These are phyloP conservation scores for Shargacucullia verbasci DNA, from an alignment of 2,888 invertebrate genomes.

Conservation along the genomic window DNA sequence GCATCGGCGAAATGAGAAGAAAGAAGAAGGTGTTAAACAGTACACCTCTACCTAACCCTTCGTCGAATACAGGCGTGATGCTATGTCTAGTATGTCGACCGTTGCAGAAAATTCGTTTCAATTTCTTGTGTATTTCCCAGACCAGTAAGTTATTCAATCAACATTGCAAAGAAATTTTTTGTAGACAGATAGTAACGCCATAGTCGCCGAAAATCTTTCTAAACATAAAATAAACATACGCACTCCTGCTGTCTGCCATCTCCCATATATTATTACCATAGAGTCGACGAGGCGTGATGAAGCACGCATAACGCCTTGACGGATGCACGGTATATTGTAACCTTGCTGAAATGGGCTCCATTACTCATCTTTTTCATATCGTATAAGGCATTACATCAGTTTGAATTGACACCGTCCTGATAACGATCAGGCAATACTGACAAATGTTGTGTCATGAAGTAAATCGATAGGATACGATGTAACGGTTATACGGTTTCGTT, in stretches of 20 bases:
- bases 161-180: not conserved
- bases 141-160: no score
- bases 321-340: constrained; percentile 37
- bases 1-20: no score
- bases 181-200: not conserved
- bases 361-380: constrained; percentile 48
- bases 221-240: constrained; percentile 28
- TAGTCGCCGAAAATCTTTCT: constrained; percentile 14
- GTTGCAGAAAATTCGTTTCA: no score
- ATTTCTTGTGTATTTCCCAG: no score
- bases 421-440: constrained; percentile 43
- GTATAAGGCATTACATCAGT: constrained; percentile 24
- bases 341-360: constrained; percentile 34
- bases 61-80: no score
- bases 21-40: no score
- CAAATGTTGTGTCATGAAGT: constrained; percentile 30
- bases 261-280: constrained; percentile 39
- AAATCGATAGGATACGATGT: constrained; percentile 27
- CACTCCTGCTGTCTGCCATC: constrained; percentile 5
- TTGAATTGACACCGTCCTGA: constrained; percentile 36
- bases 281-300: constrained; percentile 24
- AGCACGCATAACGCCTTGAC: constrained; percentile 38
- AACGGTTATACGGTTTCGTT: not conserved
- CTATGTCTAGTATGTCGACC: no score
- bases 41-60: no score